Evolutionary conservation across 2,888 invertebrate species (phyloP), one percentile per base, ranked within the genome.

Genomic region (Thymelicus acteon): DNA sequence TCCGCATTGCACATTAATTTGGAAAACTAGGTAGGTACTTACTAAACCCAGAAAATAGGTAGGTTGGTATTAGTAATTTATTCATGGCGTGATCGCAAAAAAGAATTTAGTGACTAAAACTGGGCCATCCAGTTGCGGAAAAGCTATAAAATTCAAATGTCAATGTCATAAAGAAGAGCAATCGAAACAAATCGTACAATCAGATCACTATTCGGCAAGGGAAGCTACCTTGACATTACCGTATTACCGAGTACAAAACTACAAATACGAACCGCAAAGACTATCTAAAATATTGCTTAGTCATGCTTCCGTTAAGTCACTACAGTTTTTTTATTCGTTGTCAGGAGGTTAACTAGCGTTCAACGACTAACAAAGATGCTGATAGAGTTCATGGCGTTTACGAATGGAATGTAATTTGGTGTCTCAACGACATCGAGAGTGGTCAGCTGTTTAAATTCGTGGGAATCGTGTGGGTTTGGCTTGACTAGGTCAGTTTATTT

Each of bases 141-240:
- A 58, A 54, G 12, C 5, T 44, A 10, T 19, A 12, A 54, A 54
- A 24, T 54, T 54, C 24, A 39, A 58, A 58, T 58, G 58, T 58
- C 58, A 58, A 58, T 58, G 58, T 39, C 58, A 15, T n/a, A 58
- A 54, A 62, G 48, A 62, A 62, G 62, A 49, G 31, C 44, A 15
- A 44, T 37, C 31, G 49, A 48, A 31, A 31, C 31, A 31, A 31
- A 31, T 31, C 31, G 31, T 31, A 31, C 31, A 31, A 37, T 62
- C 48, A 37, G 62, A 62, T 48, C 47, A 62, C 62, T 13, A 47
- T 48, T 49, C 37, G 48, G 31, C n/a, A 62, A 62, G 48, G 62
- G 48, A 62, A 48, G 49, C n/a, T 13, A 37, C 48, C 62, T 58
- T 58, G 58, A 58, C 58, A 58, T 58, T 58, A 58, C 58, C 4